phyloP scores from a whole-genome alignment of 1,140 invertebrate species.

The Drosophila teissieri region DNA sequence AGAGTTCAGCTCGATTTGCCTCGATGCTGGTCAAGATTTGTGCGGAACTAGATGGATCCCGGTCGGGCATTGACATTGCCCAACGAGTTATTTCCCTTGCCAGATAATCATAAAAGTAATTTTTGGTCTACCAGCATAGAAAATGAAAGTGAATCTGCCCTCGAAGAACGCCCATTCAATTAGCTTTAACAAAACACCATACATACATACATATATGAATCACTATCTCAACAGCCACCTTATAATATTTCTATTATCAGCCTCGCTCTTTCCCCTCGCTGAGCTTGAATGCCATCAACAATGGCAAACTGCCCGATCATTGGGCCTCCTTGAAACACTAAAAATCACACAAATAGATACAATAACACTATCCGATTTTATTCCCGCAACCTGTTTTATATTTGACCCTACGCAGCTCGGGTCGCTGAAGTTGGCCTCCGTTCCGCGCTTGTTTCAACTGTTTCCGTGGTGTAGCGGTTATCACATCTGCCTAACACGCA shows the following conservation, averaged over 20 bases:
- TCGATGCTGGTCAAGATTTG: conserved; percentile 24
- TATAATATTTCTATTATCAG: conserved; percentile 53
- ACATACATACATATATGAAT: conserved; percentile 17
- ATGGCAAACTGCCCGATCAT: conserved; percentile 44
- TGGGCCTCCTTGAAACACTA: conserved; percentile 41
- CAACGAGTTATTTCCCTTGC: not conserved
- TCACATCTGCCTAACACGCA: conserved; percentile 85
- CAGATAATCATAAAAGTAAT: not conserved
- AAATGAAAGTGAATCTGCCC: no score
- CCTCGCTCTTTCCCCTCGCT: conserved; percentile 4
- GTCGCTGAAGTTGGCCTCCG: conserved; percentile 32
- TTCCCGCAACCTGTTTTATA: conserved; percentile 36
- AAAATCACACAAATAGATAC: conserved; percentile 42
- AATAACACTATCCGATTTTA: conserved; percentile 22
- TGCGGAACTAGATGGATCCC: conserved; percentile 24
- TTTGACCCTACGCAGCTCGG: not conserved
- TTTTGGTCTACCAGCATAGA: not conserved
- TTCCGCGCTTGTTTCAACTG: conserved; percentile 17
- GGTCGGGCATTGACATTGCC: conserved; percentile 27
- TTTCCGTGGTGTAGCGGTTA: conserved; percentile 85
- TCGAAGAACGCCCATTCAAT: conserved; percentile 5
- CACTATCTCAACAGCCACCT: conserved; percentile 8
- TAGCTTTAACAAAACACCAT: not conserved
- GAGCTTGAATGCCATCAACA: conserved; percentile 19
- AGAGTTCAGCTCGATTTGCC: conserved; percentile 39